phyloP scores from a whole-genome alignment of 2,888 invertebrate species.

The Cyclophora punctaria region DNA sequence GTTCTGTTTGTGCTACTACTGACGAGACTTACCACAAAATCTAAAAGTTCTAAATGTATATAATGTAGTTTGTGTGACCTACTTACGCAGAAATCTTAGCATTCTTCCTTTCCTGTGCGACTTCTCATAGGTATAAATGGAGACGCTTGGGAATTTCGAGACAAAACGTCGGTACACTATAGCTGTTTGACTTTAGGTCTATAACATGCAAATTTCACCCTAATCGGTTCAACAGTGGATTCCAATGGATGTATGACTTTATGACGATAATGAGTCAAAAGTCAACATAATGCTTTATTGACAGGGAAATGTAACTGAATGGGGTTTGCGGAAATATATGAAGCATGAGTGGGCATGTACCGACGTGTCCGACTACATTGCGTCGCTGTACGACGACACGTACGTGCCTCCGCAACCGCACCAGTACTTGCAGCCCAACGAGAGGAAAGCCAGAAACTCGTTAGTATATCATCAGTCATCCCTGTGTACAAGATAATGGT shows the following conservation, averaged over 20 bases:
- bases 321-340: slow-evolving; percentile 55
- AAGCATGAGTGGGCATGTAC: slow-evolving; percentile 66
- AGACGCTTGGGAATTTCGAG: too few relatives aligned
- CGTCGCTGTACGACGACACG: slow-evolving; percentile 52
- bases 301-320: slow-evolving; percentile 66
- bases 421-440: slow-evolving; percentile 46
- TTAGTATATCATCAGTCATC: slow-evolving; percentile 25
- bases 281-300: background rate
- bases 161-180: too few relatives aligned
- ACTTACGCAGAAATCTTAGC: background rate
- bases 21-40: too few relatives aligned
- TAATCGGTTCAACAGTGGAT: too few relatives aligned
- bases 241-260: too few relatives aligned
- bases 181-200: too few relatives aligned
- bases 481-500: background rate
- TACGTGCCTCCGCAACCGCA: slow-evolving; percentile 48
- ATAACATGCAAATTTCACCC: too few relatives aligned
- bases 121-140: too few relatives aligned
- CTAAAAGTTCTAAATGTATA: too few relatives aligned
- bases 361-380: slow-evolving; percentile 55
- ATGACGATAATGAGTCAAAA: too few relatives aligned
- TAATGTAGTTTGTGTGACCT: background rate
- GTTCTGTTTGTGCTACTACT: too few relatives aligned
- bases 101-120: too few relatives aligned
- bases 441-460: slow-evolving; percentile 51